These are phyloP conservation scores for Fulica atra DNA, from an alignment of 2,113 vertebrate species.

Conservation along the genomic window DNA sequence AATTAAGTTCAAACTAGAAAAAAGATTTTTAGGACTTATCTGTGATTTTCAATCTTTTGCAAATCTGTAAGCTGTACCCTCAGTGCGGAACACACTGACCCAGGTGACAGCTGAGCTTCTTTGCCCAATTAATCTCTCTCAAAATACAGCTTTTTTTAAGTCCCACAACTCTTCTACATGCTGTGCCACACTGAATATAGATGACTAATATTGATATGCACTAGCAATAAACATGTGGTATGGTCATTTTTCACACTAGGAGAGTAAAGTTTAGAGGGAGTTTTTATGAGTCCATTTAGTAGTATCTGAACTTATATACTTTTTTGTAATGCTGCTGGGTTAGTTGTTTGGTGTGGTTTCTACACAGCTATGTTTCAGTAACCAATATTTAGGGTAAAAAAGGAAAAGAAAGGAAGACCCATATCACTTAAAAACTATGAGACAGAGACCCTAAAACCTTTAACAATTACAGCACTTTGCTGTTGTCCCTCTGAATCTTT, in stretches of 20 bases:
- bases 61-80: background rate
- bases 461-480: background rate
- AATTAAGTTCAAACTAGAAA: conserved; percentile 11
- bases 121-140: background rate
- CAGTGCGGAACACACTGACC: background rate
- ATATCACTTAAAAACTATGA: background rate
- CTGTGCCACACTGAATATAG: background rate
- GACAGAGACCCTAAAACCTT: background rate
- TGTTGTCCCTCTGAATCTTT: background rate
- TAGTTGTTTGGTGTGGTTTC: background rate
- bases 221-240: background rate
- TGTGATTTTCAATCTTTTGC: background rate
- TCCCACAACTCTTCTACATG: background rate
- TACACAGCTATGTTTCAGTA: background rate
- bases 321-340: background rate
- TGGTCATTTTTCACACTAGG: background rate
- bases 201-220: rapidly evolving
- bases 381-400: background rate
- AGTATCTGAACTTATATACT: background rate
- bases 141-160: background rate
- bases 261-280: background rate
- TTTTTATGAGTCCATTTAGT: background rate
- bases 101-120: background rate
- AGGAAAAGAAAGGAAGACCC: background rate
- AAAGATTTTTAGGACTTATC: background rate